Conservation (phyloP, 37 sponge, comb jelly and placozoan species). For the Theonella swinhoei region DNA sequence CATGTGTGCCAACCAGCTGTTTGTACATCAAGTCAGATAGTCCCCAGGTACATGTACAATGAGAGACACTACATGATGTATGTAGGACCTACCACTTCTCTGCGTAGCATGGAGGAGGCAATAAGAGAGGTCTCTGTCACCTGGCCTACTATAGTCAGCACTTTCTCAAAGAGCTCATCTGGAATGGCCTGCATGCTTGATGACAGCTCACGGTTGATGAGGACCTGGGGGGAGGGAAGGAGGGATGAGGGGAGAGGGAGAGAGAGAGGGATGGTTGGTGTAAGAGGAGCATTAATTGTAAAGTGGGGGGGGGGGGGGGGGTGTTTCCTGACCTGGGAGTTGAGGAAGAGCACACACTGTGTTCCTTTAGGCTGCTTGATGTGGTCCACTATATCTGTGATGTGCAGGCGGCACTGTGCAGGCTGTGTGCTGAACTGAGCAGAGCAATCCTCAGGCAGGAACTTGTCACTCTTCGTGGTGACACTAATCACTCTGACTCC, state of each 20-base stretch:
- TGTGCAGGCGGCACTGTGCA: not conserved
- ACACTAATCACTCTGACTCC: not conserved
- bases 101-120: not conserved
- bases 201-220: not conserved
- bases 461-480: not conserved
- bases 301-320: not conserved
- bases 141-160: not conserved
- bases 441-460: not conserved
- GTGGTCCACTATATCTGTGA: slow-evolving; percentile 8
- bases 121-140: slow-evolving; percentile 20
- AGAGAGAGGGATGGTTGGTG: not conserved
- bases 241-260: not conserved
- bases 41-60: not conserved
- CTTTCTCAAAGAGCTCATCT: not conserved
- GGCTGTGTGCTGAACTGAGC: slow-evolving; percentile 6
- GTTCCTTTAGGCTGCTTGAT: not conserved
- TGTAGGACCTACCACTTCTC: not conserved
- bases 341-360: not conserved
- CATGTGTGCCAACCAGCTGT: not conserved
- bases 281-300: not conserved
- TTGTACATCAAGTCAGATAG: too few species aligned
- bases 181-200: not conserved
- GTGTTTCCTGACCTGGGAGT: not conserved
- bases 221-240: not conserved
- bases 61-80: not conserved